phyloP scores from a whole-genome alignment of 2,888 invertebrate genomes.

The Limenitis arthemis region DNA sequence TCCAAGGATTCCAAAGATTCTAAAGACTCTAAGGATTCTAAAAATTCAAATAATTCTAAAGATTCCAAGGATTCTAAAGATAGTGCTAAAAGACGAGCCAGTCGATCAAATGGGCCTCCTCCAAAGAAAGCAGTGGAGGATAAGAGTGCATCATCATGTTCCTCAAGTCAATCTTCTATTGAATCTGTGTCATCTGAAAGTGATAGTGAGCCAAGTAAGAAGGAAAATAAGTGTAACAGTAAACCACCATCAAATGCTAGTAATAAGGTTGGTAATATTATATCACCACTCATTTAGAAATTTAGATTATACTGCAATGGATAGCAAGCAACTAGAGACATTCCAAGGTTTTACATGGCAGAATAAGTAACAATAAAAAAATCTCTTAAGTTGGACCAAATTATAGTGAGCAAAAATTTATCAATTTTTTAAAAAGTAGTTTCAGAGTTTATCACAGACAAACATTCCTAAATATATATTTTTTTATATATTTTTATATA shows the following conservation, averaged over 20 bases:
- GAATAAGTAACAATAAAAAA: too few species aligned
- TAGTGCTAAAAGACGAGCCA: conserved; percentile 49
- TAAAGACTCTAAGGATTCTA: not conserved
- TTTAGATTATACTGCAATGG: not conserved
- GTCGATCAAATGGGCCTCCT: conserved; percentile 52
- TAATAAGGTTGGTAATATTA: conserved; percentile 35
- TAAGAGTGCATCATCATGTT: conserved; percentile 59
- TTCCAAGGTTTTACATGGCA: too few species aligned
- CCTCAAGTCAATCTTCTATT: conserved; percentile 60
- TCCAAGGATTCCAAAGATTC: not conserved
- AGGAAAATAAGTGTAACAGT: conserved; percentile 48
- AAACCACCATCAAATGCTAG: conserved; percentile 43
- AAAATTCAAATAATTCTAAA: not conserved
- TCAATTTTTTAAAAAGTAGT: too few species aligned
- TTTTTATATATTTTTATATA: too few species aligned
- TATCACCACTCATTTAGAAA: not conserved
- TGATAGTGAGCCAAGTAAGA: conserved; percentile 55
- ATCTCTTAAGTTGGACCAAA: too few species aligned
- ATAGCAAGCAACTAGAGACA: not conserved
- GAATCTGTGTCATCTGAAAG: conserved; percentile 62
- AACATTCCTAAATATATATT: too few species aligned
- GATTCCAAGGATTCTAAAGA: conserved; percentile 31
- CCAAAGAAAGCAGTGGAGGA: conserved; percentile 53
- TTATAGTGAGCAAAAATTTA: too few species aligned
- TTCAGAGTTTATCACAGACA: too few species aligned